Conservation (phyloP, 2,888 invertebrate species). For the Tenthredo notha region DNA sequence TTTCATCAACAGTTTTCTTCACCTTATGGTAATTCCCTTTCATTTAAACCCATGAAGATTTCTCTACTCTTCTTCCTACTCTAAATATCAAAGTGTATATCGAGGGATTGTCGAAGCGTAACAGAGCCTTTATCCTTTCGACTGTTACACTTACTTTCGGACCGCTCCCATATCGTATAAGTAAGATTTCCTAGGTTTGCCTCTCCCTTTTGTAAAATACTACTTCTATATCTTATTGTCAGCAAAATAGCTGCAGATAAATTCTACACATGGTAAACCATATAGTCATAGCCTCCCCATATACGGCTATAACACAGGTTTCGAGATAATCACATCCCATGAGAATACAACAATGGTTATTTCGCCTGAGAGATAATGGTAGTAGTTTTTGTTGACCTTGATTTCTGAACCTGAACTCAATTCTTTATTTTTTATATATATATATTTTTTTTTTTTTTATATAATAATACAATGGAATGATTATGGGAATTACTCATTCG, state of each 20-base stretch:
- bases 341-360: background rate
- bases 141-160: constrained; percentile 27
- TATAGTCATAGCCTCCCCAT: background rate
- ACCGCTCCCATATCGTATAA: constrained; percentile 14
- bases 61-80: background rate
- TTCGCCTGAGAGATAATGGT: background rate
- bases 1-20: background rate
- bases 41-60: background rate
- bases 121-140: background rate
- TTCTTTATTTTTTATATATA: background rate
- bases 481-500: background rate
- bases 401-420: constrained; percentile 20
- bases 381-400: background rate
- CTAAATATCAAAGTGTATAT: background rate
- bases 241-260: background rate
- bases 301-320: background rate
- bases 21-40: background rate
- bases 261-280: background rate
- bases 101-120: background rate
- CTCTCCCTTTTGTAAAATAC: constrained; percentile 21
- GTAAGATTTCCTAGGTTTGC: background rate
- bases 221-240: background rate
- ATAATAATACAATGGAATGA: background rate
- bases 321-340: background rate
- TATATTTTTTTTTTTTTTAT: background rate